These are phyloP conservation scores for Leptopilina syphax DNA, from an alignment of 2,888 invertebrate genomes.

Conservation along the genomic window DNA sequence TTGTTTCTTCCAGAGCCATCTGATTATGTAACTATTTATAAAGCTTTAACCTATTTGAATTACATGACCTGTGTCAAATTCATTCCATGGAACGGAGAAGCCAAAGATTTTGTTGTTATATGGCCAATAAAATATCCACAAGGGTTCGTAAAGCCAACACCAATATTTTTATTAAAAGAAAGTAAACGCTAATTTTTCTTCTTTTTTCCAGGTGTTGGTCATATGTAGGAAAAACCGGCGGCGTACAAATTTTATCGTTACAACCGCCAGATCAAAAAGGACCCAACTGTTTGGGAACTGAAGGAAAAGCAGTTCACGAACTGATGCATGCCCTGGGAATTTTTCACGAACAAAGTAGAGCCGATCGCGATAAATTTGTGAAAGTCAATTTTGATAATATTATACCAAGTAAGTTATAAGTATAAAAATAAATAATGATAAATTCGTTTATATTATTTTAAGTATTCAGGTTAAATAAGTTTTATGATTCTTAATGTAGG, in stretches of 20 bases:
- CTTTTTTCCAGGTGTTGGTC: conserved; percentile 82
- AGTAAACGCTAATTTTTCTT: conserved; percentile 28
- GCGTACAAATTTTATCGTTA: conserved; percentile 85
- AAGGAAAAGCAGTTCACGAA: conserved; percentile 88
- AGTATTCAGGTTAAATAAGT: too few relatives aligned
- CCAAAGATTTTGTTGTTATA: conserved; percentile 82
- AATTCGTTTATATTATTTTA: not conserved
- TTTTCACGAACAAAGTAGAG: conserved; percentile 88
- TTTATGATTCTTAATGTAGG: too few relatives aligned
- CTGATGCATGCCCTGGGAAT: conserved; percentile 89
- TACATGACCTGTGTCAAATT: conserved; percentile 83
- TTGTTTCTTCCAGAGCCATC: conserved; percentile 76
- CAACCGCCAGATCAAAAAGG: conserved; percentile 81
- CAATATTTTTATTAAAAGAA: conserved; percentile 16
- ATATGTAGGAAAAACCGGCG: conserved; percentile 85
- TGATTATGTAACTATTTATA: conserved; percentile 80
- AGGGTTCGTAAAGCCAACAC: conserved; percentile 66
- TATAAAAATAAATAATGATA: not conserved
- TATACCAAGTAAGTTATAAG: conserved; percentile 78
- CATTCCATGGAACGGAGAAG: conserved; percentile 82
- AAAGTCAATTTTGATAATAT: conserved; percentile 85
- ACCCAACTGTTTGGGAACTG: conserved; percentile 82
- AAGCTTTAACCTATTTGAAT: conserved; percentile 81
- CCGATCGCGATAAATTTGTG: conserved; percentile 85
- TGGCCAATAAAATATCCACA: conserved; percentile 83